phyloP scores from a whole-genome alignment of 2,797 vertebrate genomes.

The Myotis pilosus region DNA sequence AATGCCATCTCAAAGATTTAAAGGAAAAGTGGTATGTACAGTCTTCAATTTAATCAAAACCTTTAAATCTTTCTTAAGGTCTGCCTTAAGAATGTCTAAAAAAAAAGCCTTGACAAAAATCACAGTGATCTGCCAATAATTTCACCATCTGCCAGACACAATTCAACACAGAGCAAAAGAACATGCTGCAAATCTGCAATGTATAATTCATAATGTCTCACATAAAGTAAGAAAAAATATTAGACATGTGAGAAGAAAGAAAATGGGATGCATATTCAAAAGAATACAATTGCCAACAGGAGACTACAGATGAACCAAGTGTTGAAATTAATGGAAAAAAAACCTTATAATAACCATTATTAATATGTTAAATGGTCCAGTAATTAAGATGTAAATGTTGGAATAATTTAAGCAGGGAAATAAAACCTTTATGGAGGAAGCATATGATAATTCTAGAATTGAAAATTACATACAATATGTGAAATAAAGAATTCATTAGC shows the following conservation, averaged over 20 bases:
- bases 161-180: neutral
- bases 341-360: neutral
- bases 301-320: neutral
- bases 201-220: slow-evolving; percentile 16
- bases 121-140: slow-evolving; percentile 31
- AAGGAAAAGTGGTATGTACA: neutral
- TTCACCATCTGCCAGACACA: slow-evolving; percentile 1
- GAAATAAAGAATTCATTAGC: neutral
- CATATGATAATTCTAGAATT: neutral
- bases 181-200: neutral
- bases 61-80: neutral
- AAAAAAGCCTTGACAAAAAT: neutral
- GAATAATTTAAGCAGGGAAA: neutral
- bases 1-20: neutral
- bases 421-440: neutral
- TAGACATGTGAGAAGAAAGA: slow-evolving; percentile 22
- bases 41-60: neutral
- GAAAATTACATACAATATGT: neutral
- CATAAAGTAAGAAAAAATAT: neutral
- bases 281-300: neutral
- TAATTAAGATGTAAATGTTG: neutral
- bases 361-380: neutral
- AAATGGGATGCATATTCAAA: neutral
- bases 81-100: slow-evolving; percentile 7
- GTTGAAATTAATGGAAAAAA: neutral